Conservation (phyloP, 2,113 vertebrate genomes). For the Danio rerio region GRCz12tu NC_133178.1:4825501-4826000, state of each 20-base stretch:
- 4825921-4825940: conserved; percentile 74
- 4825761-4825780: conserved; percentile 78
- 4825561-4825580: conserved; percentile 73
- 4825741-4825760: conserved; percentile 63
- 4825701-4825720: too few relatives aligned
- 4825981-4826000: conserved; percentile 78
- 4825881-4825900: conserved; percentile 76
- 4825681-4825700: conserved; percentile 62
- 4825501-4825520: conserved; percentile 84
- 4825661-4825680: conserved; percentile 68
- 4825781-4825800: conserved; percentile 73
- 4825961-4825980: conserved; percentile 75
- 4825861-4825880: conserved; percentile 64
- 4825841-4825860: conserved; percentile 72
- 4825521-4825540: conserved; percentile 80
- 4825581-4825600: conserved; percentile 75
- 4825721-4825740: too few relatives aligned
- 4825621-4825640: conserved; percentile 79
- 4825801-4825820: conserved; percentile 74
- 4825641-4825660: conserved; percentile 71
- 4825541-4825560: conserved; percentile 71
- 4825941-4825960: conserved; percentile 61
- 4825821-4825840: conserved; percentile 69
- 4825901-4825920: conserved; percentile 77
- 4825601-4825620: conserved; percentile 83